phyloP scores from a whole-genome alignment of 2,113 vertebrate genomes.

The Kryptolebias marmoratus region DNA sequence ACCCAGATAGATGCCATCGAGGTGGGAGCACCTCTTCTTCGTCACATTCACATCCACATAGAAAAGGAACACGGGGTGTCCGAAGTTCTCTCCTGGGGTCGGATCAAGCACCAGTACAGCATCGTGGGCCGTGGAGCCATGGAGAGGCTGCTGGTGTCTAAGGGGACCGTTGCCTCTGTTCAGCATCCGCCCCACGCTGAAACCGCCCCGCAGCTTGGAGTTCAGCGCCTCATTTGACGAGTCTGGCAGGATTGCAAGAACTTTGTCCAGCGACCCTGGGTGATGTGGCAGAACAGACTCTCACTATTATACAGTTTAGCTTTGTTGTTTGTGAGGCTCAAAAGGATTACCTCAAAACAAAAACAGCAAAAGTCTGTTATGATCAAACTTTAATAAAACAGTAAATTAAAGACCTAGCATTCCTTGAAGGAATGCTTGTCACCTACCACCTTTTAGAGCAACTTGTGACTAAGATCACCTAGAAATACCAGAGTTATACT shows the following conservation, averaged over 20 bases:
- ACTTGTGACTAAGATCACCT: too few species aligned
- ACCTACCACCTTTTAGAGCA: too few species aligned
- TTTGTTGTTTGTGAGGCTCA: background rate
- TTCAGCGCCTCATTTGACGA: constrained; percentile 41
- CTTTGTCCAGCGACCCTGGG: constrained; percentile 71
- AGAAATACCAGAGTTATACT: too few species aligned
- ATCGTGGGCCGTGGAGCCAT: constrained; percentile 73
- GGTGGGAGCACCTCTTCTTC: constrained; percentile 81
- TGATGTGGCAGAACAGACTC: background rate
- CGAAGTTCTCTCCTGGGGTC: constrained; percentile 82
- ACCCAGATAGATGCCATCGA: constrained; percentile 83
- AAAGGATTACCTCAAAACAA: too few species aligned
- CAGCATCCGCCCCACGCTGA: constrained; percentile 29
- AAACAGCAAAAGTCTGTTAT: background rate
- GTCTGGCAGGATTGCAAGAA: constrained; percentile 82
- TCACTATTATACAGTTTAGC: background rate
- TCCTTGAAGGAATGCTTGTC: too few species aligned
- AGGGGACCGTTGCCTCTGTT: constrained; percentile 38
- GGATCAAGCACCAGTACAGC: constrained; percentile 82
- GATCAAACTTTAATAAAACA: too few species aligned
- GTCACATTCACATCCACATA: constrained; percentile 82
- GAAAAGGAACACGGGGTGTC: constrained; percentile 81
- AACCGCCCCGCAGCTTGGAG: constrained; percentile 45
- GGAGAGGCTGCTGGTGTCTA: constrained; percentile 54
- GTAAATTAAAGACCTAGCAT: too few species aligned